Evolutionary conservation across 2,113 vertebrate species (phyloP).

Genomic region (Calidris pygmaea): DNA sequence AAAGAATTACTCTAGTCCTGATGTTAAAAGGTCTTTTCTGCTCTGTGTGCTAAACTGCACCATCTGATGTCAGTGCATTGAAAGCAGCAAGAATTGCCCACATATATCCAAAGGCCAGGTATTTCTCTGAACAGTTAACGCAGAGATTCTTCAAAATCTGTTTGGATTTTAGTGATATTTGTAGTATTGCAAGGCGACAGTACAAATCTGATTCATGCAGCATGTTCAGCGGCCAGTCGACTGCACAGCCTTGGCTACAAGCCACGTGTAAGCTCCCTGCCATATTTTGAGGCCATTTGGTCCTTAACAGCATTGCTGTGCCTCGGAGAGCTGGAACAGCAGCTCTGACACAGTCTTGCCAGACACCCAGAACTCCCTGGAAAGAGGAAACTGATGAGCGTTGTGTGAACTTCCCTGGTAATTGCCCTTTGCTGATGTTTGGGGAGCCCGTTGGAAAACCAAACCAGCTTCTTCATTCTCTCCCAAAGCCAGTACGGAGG

Average conservation of each 20-base stretch:
- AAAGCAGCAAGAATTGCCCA: neutral
- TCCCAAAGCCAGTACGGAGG: neutral
- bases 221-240: fast-evolving
- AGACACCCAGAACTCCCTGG: neutral
- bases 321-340: neutral
- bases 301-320: neutral
- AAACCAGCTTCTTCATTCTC: neutral
- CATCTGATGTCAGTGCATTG: neutral
- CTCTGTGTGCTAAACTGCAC: neutral
- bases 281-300: neutral
- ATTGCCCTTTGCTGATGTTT: neutral
- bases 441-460: neutral
- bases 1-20: neutral
- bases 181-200: neutral
- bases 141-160: neutral
- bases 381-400: neutral
- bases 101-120: fast-evolving
- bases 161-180: neutral
- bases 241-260: neutral
- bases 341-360: neutral
- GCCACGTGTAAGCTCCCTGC: neutral
- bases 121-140: neutral
- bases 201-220: neutral
- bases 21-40: neutral
- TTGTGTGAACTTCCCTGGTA: neutral